Evolutionary conservation across 2,113 vertebrate species (phyloP), one percentile per base, ranked within the genome.

Genomic region (Actenoides hombroni): DNA sequence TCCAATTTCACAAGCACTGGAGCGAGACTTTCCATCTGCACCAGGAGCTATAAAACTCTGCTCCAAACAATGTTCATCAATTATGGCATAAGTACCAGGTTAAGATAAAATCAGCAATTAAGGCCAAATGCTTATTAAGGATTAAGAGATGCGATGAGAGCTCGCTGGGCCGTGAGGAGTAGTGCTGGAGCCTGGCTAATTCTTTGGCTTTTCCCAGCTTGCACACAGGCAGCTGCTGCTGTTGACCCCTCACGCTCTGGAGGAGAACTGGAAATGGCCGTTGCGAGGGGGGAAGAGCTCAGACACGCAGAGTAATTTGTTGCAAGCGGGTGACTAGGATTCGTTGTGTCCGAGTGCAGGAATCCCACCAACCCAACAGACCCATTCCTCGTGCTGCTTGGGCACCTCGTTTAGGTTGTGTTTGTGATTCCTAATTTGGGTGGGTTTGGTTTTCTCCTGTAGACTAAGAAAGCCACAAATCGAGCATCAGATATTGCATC

Each of bases 81-180:
- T 95, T 93, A 86, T 4, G 39, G 35, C 73, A 1, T 70, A 76
- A 90, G 79, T 81, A 78, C 57, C 13, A 13, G 46, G 60, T 59
- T 70, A 10, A 64, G 69, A 94, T 94, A 88, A 64, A 92, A 94
- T 93, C 88, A 39, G 93, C 93, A 96, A 92, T 96, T 95, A 96
- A 80, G 85, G 88, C 60, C 88, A 70, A 93, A 67, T 19, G 88
- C 90, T 83, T 90, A 60, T 94, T 93, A 82, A 86, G 96, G 71
- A 71, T 59, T 70, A 77, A 19, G 84, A 54, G 93, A 51, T 60
- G 42, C 51, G 19, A 1, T 21, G 91, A 15, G 89, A 78, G 85
- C 85, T 77, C 85, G 8, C n/a, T 78, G 95, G 75, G 84, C 87
- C 10, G 12, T 79, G 40, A 89, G 92, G 49, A 82, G 59, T 2